A percentile compares a stretch with the other conserved stretches of the same genome.
phyloP scores from a whole-genome alignment of 2,113 vertebrate species.

The Podarcis cretensis region DNA sequence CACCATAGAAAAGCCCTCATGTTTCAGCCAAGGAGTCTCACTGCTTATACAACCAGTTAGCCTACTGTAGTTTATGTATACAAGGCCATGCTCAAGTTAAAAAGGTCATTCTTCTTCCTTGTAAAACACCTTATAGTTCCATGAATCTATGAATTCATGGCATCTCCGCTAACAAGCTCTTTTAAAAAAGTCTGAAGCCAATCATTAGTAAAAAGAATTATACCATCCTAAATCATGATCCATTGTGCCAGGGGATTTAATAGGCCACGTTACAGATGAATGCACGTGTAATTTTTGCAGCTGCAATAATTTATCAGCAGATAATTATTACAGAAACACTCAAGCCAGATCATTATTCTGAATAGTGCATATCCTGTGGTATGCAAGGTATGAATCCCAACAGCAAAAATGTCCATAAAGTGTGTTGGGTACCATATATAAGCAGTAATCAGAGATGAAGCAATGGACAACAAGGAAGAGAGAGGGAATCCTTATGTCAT shows the following conservation, averaged over 20 bases:
- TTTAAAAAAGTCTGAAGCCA: neutral
- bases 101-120: neutral
- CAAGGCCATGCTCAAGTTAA: neutral
- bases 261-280: slow-evolving; percentile 21
- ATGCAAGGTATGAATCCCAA: neutral
- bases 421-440: neutral
- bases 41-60: neutral
- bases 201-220: slow-evolving; percentile 14
- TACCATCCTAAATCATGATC: slow-evolving; percentile 17
- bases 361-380: neutral
- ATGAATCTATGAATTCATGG: slow-evolving; percentile 1
- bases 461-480: neutral
- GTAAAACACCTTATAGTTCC: neutral
- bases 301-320: slow-evolving; percentile 23
- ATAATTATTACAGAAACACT: slow-evolving; percentile 24
- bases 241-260: slow-evolving; percentile 20
- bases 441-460: neutral
- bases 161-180: slow-evolving; percentile 2
- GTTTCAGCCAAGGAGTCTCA: neutral
- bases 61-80: neutral
- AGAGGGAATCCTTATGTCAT: neutral
- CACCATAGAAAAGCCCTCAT: neutral
- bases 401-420: neutral
- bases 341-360: slow-evolving; percentile 19
- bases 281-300: slow-evolving; percentile 22